phyloP scores from a whole-genome alignment of 2,113 vertebrate species.

The Brienomyrus longianalis region DNA sequence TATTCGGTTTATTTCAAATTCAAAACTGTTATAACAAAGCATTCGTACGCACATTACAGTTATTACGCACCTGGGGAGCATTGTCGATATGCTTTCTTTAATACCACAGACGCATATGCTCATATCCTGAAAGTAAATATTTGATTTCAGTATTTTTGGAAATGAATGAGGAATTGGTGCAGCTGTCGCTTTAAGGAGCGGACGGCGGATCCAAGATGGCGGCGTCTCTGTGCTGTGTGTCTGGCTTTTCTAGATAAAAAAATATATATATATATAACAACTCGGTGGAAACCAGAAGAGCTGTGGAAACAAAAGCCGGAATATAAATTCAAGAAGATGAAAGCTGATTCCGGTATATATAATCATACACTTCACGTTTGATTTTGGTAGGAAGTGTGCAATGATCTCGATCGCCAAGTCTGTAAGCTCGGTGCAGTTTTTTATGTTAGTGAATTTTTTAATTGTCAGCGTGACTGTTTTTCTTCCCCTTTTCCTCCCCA shows the following conservation, averaged over 20 bases:
- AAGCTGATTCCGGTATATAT: slow-evolving; percentile 11
- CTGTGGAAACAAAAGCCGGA: background rate
- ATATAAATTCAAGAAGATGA: slow-evolving; percentile 5
- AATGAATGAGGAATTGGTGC: background rate
- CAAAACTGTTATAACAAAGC: background rate
- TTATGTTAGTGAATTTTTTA: background rate
- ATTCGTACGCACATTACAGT: background rate
- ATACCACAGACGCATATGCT: background rate
- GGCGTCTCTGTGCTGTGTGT: background rate
- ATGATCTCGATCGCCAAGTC: background rate
- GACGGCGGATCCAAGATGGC: slow-evolving; percentile 19
- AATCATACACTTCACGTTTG: background rate
- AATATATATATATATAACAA: background rate
- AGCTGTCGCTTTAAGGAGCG: slow-evolving; percentile 18
- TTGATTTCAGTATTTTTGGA: background rate
- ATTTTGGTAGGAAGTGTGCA: background rate
- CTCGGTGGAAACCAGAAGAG: background rate
- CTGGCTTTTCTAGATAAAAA: background rate
- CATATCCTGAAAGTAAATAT: background rate
- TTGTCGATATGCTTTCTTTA: background rate
- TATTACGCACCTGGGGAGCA: background rate
- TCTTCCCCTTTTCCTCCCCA: background rate
- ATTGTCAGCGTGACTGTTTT: background rate
- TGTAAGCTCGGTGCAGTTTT: background rate
- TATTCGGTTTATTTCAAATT: background rate